phyloP scores from a whole-genome alignment of 2,888 invertebrate species.

The Hesperia comma region DNA sequence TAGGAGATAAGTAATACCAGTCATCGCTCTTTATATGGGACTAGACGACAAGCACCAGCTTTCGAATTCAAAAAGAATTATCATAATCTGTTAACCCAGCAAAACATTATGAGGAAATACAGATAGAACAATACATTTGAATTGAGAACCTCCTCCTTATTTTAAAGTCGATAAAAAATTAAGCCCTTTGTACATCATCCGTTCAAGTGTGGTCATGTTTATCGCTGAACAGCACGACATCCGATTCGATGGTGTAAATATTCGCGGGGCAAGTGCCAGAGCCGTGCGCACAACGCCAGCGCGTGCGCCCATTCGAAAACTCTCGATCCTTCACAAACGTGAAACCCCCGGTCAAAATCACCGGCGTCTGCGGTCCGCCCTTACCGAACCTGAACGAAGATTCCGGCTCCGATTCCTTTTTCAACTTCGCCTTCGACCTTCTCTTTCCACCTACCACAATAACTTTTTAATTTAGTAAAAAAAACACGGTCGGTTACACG shows the following conservation, averaged over 20 bases:
- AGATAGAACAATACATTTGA: too few species aligned
- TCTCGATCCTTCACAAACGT: conserved; percentile 59
- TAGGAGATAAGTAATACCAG: too few species aligned
- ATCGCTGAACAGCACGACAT: conserved; percentile 62
- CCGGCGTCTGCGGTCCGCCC: conserved; percentile 52
- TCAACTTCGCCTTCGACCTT: conserved; percentile 40
- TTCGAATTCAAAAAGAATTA: too few species aligned
- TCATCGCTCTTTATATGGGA: too few species aligned
- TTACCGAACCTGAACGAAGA: conserved; percentile 57
- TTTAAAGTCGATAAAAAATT: too few species aligned
- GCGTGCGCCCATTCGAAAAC: conserved; percentile 57
- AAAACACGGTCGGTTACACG: background rate
- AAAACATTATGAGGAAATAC: too few species aligned
- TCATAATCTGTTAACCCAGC: too few species aligned
- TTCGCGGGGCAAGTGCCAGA: conserved; percentile 59
- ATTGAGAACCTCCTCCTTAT: too few species aligned
- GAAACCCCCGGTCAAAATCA: conserved; percentile 59
- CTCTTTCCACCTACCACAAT: conserved; percentile 33
- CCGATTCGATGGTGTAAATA: conserved; percentile 60
- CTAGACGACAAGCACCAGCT: too few species aligned
- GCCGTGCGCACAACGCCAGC: conserved; percentile 60
- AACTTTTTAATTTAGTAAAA: conserved; percentile 14
- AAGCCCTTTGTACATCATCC: too few species aligned
- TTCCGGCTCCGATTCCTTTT: conserved; percentile 23
- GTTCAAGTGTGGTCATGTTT: conserved; percentile 56